A percentile compares a stretch with the other conserved stretches of the same genome.
Evolutionary conservation across 2,888 invertebrate species (phyloP).

Genomic region (Heteromurus nitidus): DNA sequence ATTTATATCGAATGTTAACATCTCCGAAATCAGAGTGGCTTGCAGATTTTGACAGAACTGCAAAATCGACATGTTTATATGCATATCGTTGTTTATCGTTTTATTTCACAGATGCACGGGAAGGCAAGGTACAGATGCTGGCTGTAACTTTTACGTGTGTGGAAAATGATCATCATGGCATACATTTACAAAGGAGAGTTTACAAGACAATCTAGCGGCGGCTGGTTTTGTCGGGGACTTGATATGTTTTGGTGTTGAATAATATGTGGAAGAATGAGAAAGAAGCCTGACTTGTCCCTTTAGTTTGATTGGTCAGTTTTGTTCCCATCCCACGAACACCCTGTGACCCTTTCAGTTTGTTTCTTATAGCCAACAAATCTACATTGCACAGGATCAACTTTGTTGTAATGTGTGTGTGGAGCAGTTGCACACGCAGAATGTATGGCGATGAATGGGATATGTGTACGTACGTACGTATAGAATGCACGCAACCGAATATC

Average conservation of each 20-base stretch:
- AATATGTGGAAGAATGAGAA: slow-evolving; percentile 29
- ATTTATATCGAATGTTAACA: no score
- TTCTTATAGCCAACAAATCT: background rate
- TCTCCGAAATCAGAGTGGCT: no score
- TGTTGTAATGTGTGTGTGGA: background rate
- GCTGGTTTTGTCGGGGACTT: slow-evolving; percentile 46
- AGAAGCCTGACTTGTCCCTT: slow-evolving; percentile 36
- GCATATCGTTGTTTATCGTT: background rate
- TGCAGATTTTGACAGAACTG: background rate
- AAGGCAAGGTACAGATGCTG: slow-evolving; percentile 14
- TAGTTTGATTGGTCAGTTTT: slow-evolving; percentile 51
- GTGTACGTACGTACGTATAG: background rate
- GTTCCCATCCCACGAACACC: slow-evolving; percentile 57
- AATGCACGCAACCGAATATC: background rate
- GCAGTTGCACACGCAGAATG: background rate
- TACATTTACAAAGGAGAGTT: background rate
- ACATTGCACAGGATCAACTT: background rate
- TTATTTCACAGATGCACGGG: slow-evolving; percentile 3
- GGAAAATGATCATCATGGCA: slow-evolving; percentile 3
- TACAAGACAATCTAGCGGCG: slow-evolving; percentile 13
- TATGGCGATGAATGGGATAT: background rate
- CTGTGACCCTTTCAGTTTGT: slow-evolving; percentile 50
- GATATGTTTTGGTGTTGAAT: slow-evolving; percentile 20
- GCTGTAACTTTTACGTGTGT: no score
- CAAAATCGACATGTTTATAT: background rate